Conservation (phyloP, 2,113 vertebrate genomes). For the Corythaeola cristata region DNA sequence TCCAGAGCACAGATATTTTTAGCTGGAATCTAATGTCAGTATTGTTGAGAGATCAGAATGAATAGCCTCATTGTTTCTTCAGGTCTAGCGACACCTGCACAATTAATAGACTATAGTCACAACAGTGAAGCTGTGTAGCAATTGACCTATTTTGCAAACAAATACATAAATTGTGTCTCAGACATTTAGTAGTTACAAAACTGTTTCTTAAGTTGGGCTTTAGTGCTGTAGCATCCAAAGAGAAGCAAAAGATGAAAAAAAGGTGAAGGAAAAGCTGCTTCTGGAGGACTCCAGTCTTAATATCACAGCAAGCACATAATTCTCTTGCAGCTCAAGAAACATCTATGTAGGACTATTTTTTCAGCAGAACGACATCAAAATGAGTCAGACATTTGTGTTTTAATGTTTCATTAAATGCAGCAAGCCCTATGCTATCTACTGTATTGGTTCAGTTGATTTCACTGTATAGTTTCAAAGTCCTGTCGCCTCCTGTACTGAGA, state of each 20-base stretch:
- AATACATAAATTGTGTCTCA: neutral
- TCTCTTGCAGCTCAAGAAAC: neutral
- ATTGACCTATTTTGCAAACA: neutral
- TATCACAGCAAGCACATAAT: neutral
- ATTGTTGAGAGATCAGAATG: neutral
- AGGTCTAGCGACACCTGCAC: neutral
- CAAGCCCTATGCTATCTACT: neutral
- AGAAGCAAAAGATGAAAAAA: neutral
- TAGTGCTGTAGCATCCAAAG: neutral
- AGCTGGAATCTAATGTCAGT: neutral
- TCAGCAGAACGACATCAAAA: neutral
- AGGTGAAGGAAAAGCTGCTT: neutral
- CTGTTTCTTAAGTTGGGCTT: neutral
- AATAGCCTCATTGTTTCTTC: neutral
- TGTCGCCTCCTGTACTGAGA: neutral
- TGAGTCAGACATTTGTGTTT: neutral
- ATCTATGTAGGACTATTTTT: neutral
- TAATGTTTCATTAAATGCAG: neutral
- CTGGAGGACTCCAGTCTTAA: neutral
- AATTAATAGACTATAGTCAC: neutral
- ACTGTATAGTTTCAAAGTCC: neutral
- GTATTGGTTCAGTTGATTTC: neutral
- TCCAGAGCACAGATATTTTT: neutral
- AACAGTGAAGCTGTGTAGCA: neutral
- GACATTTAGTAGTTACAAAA: neutral